phyloP scores from a whole-genome alignment of 2,113 vertebrate genomes.

The Scomber colias region DNA sequence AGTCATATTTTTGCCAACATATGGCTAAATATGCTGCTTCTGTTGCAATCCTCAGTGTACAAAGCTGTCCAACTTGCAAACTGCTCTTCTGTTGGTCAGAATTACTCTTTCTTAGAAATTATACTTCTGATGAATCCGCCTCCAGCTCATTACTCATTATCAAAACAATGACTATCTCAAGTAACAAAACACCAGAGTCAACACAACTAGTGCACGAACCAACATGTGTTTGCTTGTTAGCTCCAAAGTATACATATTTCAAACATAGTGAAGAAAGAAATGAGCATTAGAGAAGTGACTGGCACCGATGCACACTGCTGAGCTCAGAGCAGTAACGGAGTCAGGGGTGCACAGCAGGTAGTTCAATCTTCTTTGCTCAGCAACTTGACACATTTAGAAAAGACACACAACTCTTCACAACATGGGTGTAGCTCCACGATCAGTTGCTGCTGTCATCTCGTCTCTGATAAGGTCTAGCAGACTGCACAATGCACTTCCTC shows the following conservation, averaged over 20 bases:
- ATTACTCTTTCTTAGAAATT: too few relatives aligned
- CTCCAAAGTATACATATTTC: not conserved
- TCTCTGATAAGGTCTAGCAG: not conserved
- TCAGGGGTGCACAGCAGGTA: not conserved
- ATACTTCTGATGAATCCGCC: not conserved
- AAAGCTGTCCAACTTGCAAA: too few relatives aligned
- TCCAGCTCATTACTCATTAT: not conserved
- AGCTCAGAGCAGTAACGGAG: conserved; percentile 13
- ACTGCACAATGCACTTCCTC: not conserved
- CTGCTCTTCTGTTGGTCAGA: too few relatives aligned
- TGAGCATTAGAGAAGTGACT: not conserved
- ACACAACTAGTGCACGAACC: not conserved
- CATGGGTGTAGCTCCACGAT: not conserved
- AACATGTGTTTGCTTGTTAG: not conserved
- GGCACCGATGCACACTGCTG: not conserved
- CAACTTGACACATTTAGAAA: conserved; percentile 27
- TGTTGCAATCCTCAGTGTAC: too few relatives aligned
- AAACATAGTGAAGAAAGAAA: not conserved
- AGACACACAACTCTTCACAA: not conserved
- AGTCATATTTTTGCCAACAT: too few relatives aligned
- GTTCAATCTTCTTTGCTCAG: conserved; percentile 24
- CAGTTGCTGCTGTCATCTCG: not conserved
- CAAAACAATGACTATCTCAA: not conserved
- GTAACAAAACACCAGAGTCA: not conserved
- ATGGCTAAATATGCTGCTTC: too few relatives aligned